Conservation (phyloP, 1,140 invertebrate species). For the Oryctes rhinoceros region DNA sequence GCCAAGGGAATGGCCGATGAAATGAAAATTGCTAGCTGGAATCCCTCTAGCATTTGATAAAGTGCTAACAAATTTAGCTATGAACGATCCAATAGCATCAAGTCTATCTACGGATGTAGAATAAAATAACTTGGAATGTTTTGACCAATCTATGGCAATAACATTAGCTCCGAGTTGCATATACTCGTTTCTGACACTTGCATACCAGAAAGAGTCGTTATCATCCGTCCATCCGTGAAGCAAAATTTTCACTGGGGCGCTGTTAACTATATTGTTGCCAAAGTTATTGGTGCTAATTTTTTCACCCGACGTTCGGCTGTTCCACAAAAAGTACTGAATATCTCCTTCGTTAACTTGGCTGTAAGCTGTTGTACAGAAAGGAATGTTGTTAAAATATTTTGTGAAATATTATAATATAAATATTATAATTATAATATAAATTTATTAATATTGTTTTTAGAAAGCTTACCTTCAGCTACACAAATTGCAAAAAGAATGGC, state of each 20-base stretch:
- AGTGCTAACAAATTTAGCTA: constrained; percentile 33
- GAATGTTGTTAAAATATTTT: not conserved
- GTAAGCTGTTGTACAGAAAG: not conserved
- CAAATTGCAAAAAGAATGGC: not conserved
- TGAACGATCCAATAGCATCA: not conserved
- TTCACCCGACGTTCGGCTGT: not conserved
- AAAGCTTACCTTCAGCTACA: not conserved
- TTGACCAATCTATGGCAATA: constrained; percentile 39
- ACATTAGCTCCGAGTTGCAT: constrained; percentile 14
- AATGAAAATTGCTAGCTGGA: constrained; percentile 49
- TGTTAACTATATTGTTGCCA: constrained; percentile 20
- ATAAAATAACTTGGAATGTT: not conserved
- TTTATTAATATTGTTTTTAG: not conserved
- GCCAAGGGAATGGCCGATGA: constrained; percentile 59
- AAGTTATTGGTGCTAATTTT: not conserved
- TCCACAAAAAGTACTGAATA: constrained; percentile 1
- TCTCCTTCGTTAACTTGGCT: not conserved
- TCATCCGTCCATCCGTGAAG: constrained; percentile 9
- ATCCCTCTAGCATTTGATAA: constrained; percentile 24
- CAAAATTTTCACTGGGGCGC: not conserved
- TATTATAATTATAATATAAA: too few species aligned
- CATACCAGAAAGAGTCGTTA: constrained; percentile 36
- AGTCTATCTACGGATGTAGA: not conserved
- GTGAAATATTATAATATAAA: too few species aligned
- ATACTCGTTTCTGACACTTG: not conserved